Evolutionary conservation across 2,797 vertebrate genomes (phyloP).

Genomic region (Acridotheres tristis): DNA sequence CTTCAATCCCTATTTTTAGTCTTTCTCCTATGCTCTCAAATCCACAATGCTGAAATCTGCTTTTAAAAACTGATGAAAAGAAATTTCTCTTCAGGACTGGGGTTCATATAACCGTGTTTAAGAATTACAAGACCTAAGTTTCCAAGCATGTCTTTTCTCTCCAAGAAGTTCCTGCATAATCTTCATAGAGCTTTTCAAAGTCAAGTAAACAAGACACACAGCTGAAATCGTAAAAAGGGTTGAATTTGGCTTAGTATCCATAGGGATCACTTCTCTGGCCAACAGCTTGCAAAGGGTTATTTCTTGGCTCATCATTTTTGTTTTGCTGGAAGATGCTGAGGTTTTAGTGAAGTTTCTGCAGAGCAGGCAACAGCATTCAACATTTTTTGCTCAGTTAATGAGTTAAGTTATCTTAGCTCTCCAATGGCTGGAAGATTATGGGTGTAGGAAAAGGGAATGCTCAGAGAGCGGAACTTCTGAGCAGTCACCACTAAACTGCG

Average conservation of each 20-base stretch:
- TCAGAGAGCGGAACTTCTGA: slow-evolving; percentile 32
- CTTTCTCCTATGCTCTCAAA: neutral
- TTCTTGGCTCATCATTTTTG: neutral
- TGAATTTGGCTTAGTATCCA: neutral
- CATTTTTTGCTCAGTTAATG: neutral
- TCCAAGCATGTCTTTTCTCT: neutral
- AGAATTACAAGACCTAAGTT: neutral
- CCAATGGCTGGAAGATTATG: slow-evolving; percentile 15
- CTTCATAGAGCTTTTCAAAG: neutral
- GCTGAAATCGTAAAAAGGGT: neutral
- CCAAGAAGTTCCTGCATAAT: neutral
- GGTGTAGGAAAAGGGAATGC: slow-evolving; percentile 46
- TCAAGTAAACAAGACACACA: neutral
- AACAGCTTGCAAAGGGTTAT: slow-evolving; percentile 30
- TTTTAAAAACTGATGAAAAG: neutral
- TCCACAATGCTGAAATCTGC: neutral
- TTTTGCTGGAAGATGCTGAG: slow-evolving; percentile 32
- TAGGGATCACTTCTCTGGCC: neutral
- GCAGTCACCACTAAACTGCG: slow-evolving; percentile 50
- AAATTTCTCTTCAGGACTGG: neutral
- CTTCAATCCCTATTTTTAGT: neutral
- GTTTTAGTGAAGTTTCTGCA: slow-evolving; percentile 15
- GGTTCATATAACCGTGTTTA: neutral
- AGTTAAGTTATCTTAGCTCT: slow-evolving; percentile 44
- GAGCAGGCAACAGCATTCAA: neutral